Conservation (phyloP, 2,113 vertebrate genomes). For the Eublepharis macularius region DNA sequence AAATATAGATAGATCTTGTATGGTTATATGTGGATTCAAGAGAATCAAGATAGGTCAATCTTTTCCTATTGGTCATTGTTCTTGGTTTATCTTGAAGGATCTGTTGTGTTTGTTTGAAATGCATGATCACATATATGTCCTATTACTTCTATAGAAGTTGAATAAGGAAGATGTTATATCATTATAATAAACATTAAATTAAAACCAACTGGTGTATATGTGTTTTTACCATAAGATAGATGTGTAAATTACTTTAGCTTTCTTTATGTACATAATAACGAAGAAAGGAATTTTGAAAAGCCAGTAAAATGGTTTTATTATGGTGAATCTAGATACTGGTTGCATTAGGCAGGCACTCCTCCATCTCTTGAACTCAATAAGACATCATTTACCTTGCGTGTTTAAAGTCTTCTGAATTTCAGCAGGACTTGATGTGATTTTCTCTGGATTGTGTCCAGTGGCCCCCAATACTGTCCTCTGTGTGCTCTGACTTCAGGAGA, state of each 20-base stretch:
- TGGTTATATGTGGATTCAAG: slow-evolving; percentile 13
- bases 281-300: slow-evolving; percentile 27
- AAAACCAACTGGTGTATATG: slow-evolving; percentile 27
- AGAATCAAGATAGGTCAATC: slow-evolving; percentile 3
- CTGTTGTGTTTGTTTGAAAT: slow-evolving; percentile 14
- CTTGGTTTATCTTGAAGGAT: not conserved
- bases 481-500: not conserved
- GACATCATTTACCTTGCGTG: not conserved
- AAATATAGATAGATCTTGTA: not conserved
- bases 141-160: slow-evolving; percentile 10
- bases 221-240: slow-evolving; percentile 52
- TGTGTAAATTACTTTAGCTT: slow-evolving; percentile 36
- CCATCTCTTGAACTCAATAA: not conserved
- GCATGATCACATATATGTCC: not conserved
- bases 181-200: not conserved
- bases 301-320: slow-evolving; percentile 2
- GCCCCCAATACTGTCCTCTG: too few relatives aligned
- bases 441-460: not conserved
- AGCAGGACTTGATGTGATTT: not conserved
- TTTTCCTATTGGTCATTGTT: slow-evolving; percentile 22
- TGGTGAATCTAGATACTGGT: not conserved
- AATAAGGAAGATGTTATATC: slow-evolving; percentile 15
- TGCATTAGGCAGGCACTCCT: not conserved
- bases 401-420: not conserved
- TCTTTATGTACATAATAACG: slow-evolving; percentile 68